A percentile compares a stretch with the other conserved stretches of the same genome.
Evolutionary conservation across 2,113 vertebrate genomes (phyloP).

Genomic region (Brevimyrus niger): DNA sequence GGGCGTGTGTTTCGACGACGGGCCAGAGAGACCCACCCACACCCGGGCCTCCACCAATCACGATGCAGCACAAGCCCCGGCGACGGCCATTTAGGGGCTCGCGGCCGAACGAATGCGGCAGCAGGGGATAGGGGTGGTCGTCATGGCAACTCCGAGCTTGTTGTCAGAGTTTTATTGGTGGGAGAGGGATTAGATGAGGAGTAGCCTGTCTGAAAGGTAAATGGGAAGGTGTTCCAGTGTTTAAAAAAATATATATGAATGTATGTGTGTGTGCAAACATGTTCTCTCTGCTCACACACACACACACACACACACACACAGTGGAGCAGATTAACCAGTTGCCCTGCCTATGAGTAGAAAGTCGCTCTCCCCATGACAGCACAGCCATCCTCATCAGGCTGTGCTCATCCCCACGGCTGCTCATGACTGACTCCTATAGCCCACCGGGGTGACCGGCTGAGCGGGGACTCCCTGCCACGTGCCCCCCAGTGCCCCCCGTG

Average conservation of each 20-base stretch:
- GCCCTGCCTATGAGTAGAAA: neutral
- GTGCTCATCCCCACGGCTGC: neutral
- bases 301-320: neutral
- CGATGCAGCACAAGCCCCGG: neutral
- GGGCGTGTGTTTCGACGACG: neutral
- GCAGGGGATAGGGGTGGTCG: constrained; percentile 18
- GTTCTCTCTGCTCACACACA: neutral
- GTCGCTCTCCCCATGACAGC: neutral
- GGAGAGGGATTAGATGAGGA: constrained; percentile 26
- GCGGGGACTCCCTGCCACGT: neutral
- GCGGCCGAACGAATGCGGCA: neutral
- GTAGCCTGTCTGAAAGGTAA: constrained; percentile 14
- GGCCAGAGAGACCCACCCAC: neutral
- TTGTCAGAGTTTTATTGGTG: constrained; percentile 3
- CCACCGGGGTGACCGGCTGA: neutral
- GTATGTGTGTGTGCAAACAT: neutral
- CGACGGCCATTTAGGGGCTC: constrained; percentile 10
- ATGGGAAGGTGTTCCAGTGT: neutral
- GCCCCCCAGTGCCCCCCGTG: neutral
- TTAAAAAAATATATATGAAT: neutral
- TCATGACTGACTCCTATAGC: neutral
- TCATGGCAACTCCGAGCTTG: constrained; percentile 27
- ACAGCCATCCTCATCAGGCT: neutral
- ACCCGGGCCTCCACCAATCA: constrained; percentile 1
- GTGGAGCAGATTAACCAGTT: neutral